phyloP scores from a whole-genome alignment of 2,888 invertebrate species.

The Rambutsinella grinnellia region DNA sequence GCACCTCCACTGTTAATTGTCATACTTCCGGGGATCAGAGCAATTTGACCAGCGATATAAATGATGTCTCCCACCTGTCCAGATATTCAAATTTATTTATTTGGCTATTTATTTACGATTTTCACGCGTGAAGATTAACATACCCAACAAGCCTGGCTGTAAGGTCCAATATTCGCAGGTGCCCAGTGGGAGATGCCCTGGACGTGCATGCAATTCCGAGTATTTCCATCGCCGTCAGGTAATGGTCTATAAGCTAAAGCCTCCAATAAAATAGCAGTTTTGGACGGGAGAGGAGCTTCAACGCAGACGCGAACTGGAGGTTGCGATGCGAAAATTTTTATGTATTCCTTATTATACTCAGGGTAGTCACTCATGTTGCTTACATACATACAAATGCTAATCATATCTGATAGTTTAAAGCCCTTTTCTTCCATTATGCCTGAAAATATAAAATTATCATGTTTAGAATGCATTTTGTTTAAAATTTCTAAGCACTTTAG shows the following conservation, averaged over 20 bases:
- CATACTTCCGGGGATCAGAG: slow-evolving; percentile 86
- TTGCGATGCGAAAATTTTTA: slow-evolving; percentile 78
- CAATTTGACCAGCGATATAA: slow-evolving; percentile 92
- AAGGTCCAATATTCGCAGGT: slow-evolving; percentile 97
- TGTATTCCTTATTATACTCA: slow-evolving; percentile 83
- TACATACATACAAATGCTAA: slow-evolving; percentile 87
- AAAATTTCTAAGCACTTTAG: neutral
- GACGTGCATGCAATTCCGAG: slow-evolving; percentile 89
- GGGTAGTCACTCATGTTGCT: slow-evolving; percentile 85
- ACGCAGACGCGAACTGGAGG: slow-evolving; percentile 88
- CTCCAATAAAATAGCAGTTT: slow-evolving; percentile 83
- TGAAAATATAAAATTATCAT: slow-evolving; percentile 69
- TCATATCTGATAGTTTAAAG: slow-evolving; percentile 77
- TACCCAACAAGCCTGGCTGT: slow-evolving; percentile 92
- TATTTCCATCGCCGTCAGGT: slow-evolving; percentile 66
- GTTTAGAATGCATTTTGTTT: too few species aligned
- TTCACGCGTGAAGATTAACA: too few species aligned
- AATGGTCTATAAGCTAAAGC: slow-evolving; percentile 76
- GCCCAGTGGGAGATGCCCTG: slow-evolving; percentile 98
- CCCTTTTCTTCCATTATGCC: slow-evolving; percentile 72
- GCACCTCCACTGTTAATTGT: slow-evolving; percentile 82
- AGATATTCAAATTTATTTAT: neutral
- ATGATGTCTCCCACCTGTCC: slow-evolving; percentile 83
- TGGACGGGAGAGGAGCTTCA: slow-evolving; percentile 80
- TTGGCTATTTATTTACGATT: neutral